phyloP scores from a whole-genome alignment of 2,113 vertebrate genomes.

The Mastomys natalensis region DNA sequence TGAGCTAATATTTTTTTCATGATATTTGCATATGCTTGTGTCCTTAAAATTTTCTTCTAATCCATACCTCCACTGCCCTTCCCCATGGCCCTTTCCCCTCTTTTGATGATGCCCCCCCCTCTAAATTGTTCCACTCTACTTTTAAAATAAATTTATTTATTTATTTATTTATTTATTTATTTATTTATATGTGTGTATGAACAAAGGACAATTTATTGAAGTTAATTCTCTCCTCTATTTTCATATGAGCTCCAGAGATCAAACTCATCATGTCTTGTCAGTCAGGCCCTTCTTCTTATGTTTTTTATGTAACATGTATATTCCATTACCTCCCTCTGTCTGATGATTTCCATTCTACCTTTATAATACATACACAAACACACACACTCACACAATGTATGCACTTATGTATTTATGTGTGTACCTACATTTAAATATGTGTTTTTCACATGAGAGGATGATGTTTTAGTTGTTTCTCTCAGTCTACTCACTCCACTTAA shows the following conservation, averaged over 20 bases:
- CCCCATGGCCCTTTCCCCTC: fast-evolving
- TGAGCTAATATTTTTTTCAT: neutral
- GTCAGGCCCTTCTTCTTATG: neutral
- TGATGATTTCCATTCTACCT: too few species aligned
- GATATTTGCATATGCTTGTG: too few species aligned
- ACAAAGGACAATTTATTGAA: neutral
- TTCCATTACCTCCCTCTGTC: neutral
- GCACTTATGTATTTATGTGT: neutral
- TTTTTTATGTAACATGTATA: too few species aligned
- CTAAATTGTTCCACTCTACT: neutral
- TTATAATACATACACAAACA: neutral
- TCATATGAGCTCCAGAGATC: neutral
- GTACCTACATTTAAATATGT: neutral
- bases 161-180: neutral
- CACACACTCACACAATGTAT: neutral
- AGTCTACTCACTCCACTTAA: neutral
- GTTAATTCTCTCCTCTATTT: neutral
- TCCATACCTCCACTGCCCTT: neutral
- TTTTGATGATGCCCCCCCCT: too few species aligned
- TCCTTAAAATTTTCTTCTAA: neutral
- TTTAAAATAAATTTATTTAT: neutral
- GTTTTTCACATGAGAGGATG: neutral
- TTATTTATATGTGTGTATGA: too few species aligned
- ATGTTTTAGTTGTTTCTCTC: neutral
- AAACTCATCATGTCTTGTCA: neutral